These are phyloP conservation scores for Cryptotermes secundus DNA, from an alignment of 1,140 invertebrate genomes.

Conservation along the genomic window DNA sequence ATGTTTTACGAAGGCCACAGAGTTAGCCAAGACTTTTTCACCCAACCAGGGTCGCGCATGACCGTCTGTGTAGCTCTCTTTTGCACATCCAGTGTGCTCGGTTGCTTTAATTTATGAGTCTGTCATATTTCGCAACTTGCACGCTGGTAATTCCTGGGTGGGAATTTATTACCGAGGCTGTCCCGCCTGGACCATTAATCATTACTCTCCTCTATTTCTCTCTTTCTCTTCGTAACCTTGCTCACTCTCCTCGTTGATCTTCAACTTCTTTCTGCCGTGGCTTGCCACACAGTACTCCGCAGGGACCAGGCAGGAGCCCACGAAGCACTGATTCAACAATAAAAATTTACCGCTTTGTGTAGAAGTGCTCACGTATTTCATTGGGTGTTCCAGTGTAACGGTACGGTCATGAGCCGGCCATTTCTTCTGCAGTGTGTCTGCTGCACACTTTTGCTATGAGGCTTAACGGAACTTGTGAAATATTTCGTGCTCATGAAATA, in stretches of 20 bases:
- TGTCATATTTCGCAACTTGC: slow-evolving; percentile 50
- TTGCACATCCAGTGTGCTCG: slow-evolving; percentile 8
- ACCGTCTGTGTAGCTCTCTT: neutral
- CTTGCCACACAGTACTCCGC: neutral
- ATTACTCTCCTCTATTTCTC: slow-evolving; percentile 35
- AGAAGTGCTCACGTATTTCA: too few relatives aligned
- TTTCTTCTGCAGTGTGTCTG: too few relatives aligned
- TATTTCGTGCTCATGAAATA: too few relatives aligned
- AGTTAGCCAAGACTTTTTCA: too few relatives aligned
- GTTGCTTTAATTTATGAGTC: slow-evolving; percentile 44
- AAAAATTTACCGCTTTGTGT: too few relatives aligned
- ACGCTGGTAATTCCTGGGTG: slow-evolving; percentile 48
- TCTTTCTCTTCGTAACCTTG: neutral
- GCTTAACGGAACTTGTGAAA: too few relatives aligned
- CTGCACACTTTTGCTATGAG: too few relatives aligned
- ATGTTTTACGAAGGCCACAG: too few relatives aligned
- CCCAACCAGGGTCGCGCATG: neutral
- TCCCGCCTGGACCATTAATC: slow-evolving; percentile 47
- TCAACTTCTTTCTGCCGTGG: neutral
- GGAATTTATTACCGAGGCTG: slow-evolving; percentile 46
- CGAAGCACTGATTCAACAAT: too few relatives aligned
- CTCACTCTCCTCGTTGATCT: neutral
- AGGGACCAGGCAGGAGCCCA: neutral
- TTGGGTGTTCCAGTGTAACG: too few relatives aligned
- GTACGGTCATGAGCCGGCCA: too few relatives aligned